phyloP scores from a whole-genome alignment of 2,888 invertebrate species.

The Heliconius erato region DNA sequence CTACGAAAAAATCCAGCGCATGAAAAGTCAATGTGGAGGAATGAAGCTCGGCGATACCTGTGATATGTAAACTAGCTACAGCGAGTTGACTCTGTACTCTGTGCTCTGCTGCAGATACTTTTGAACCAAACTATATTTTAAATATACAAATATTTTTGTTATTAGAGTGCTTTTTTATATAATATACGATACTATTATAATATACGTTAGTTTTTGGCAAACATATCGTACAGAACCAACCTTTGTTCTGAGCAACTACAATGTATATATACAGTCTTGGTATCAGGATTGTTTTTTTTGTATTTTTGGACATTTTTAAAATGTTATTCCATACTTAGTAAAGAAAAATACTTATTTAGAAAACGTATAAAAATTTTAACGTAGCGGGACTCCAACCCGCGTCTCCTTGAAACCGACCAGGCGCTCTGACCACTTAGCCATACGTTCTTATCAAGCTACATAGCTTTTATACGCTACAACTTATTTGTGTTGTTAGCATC shows the following conservation, averaged over 20 bases:
- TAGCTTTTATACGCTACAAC: too few species aligned
- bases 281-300: not conserved
- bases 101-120: not conserved
- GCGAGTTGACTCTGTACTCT: slow-evolving; percentile 8
- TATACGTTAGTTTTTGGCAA: not conserved
- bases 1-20: not conserved
- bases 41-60: slow-evolving; percentile 16
- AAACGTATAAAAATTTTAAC: too few species aligned
- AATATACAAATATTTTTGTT: not conserved
- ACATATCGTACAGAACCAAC: not conserved
- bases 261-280: too few species aligned
- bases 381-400: too few species aligned
- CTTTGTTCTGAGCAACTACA: too few species aligned
- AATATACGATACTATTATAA: not conserved
- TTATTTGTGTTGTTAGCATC: too few species aligned
- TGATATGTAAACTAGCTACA: slow-evolving; percentile 5
- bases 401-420: too few species aligned
- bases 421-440: too few species aligned
- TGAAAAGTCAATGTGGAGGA: slow-evolving; percentile 9
- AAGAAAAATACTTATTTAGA: too few species aligned
- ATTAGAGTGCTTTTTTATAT: not conserved
- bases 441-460: too few species aligned
- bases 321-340: too few species aligned
- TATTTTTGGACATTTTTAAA: too few species aligned
- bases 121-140: not conserved